Percentiles rank a stretch among this genome's conserved stretches.
Evolutionary conservation across 1,140 invertebrate genomes (phyloP).

Genomic region (Aplysia californica): DNA sequence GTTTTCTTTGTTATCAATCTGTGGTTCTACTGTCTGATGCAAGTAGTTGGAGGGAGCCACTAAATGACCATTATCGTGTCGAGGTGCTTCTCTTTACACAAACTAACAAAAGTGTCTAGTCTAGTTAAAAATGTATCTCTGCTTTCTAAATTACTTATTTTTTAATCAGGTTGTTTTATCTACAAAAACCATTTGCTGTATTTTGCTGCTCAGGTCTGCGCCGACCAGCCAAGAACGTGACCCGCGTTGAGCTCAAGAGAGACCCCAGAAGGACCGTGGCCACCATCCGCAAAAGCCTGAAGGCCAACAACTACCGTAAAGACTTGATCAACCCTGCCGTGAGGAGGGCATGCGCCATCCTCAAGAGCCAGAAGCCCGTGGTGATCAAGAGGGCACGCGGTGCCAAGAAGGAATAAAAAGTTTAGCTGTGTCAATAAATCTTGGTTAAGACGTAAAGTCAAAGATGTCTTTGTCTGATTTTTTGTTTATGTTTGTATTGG

Average conservation of each 20-base stretch:
- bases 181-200: neutral
- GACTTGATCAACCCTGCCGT: slow-evolving; percentile 90
- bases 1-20: too few species aligned
- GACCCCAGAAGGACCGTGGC: slow-evolving; percentile 85
- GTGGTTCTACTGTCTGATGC: too few species aligned
- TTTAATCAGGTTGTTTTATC: neutral
- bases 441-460: neutral
- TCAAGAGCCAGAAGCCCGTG: slow-evolving; percentile 87
- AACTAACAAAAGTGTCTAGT: too few species aligned
- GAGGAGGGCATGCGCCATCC: slow-evolving; percentile 88
- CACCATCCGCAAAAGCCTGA: slow-evolving; percentile 83
- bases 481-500: neutral
- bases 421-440: neutral
- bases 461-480: neutral
- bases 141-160: too few species aligned
- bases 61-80: too few species aligned
- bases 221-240: slow-evolving; percentile 81
- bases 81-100: too few species aligned
- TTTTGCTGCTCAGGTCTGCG: slow-evolving; percentile 65
- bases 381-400: slow-evolving; percentile 75
- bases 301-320: slow-evolving; percentile 85
- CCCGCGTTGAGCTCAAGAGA: slow-evolving; percentile 81
- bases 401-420: slow-evolving; percentile 70
- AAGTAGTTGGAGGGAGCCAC: too few species aligned
- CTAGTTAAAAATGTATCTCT: too few species aligned